A percentile compares a stretch with the other conserved stretches of the same genome.
phyloP scores from a whole-genome alignment of 2,113 vertebrate genomes.

The Phalacrocorax pelagicus region DNA sequence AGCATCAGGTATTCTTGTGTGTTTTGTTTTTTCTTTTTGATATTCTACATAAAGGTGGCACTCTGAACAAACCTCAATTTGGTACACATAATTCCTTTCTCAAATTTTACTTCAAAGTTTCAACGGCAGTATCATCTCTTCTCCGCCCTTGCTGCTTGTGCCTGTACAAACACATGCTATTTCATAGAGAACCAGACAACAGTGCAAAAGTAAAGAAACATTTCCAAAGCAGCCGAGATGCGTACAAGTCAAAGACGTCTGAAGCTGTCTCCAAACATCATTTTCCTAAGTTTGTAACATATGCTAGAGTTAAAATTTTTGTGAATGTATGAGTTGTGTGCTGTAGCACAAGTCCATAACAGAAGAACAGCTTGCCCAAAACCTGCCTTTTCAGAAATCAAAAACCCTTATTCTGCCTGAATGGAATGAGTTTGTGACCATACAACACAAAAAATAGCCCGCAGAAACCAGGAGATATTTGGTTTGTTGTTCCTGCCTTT shows the following conservation, averaged over 20 bases:
- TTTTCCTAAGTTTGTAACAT: not conserved
- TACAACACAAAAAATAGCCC: not conserved
- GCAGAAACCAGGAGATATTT: not conserved
- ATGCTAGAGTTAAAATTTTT: not conserved
- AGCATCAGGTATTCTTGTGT: not conserved
- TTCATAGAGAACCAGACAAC: not conserved
- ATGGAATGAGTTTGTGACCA: not conserved
- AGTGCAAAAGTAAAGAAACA: not conserved
- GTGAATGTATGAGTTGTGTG: not conserved
- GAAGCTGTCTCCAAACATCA: not conserved
- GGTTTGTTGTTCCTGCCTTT: not conserved
- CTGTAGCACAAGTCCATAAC: not conserved
- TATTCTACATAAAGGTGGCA: not conserved
- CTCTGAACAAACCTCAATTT: not conserved
- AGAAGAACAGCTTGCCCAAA: not conserved
- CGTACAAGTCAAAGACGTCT: not conserved
- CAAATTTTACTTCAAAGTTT: not conserved
- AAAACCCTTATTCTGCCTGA: not conserved
- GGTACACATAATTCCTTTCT: not conserved
- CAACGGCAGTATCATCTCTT: not conserved
- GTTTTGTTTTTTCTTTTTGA: not conserved
- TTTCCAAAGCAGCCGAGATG: not conserved
- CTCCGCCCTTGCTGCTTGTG: accelerated
- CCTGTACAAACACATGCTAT: not conserved
- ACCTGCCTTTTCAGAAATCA: not conserved